Evolutionary conservation across 2,888 invertebrate species (phyloP).

Genomic region (Rhingia rostrata): DNA sequence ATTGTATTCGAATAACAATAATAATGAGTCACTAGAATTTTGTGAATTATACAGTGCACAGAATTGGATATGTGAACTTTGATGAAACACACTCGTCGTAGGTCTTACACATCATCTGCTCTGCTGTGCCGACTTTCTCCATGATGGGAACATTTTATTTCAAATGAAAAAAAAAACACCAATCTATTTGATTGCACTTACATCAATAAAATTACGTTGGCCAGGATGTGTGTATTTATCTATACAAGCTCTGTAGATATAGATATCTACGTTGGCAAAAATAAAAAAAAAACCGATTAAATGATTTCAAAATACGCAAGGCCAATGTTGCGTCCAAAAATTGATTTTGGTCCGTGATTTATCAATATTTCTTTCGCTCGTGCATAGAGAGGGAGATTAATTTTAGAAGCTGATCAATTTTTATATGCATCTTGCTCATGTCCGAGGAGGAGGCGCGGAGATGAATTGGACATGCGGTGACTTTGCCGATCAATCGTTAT

Average conservation of each 20-base stretch:
- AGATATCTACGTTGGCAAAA: slow-evolving; percentile 45
- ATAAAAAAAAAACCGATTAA: slow-evolving; percentile 14
- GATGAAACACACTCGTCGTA: not conserved
- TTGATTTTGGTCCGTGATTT: slow-evolving; percentile 15
- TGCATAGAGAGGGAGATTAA: not conserved
- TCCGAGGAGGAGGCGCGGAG: not conserved
- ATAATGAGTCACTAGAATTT: slow-evolving; percentile 35
- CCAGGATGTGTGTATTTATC: slow-evolving; percentile 1
- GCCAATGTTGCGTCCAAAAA: slow-evolving; percentile 34
- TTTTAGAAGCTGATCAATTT: slow-evolving; percentile 15
- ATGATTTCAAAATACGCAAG: slow-evolving; percentile 31
- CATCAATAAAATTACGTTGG: slow-evolving; percentile 32
- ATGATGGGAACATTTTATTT: not conserved
- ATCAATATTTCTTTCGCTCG: slow-evolving; percentile 11
- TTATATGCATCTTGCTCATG: slow-evolving; percentile 4
- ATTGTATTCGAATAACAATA: slow-evolving; percentile 8
- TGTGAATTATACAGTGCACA: not conserved
- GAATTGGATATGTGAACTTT: slow-evolving; percentile 4
- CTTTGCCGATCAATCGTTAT: slow-evolving; percentile 45
- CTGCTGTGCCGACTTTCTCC: slow-evolving; percentile 3
- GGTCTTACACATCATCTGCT: not conserved
- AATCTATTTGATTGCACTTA: not conserved
- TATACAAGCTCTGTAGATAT: not conserved
- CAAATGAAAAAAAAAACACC: slow-evolving; percentile 1
- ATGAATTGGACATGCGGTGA: slow-evolving; percentile 39